Evolutionary conservation across 2,888 invertebrate species (phyloP).

Genomic region (Plebejus anna): DNA sequence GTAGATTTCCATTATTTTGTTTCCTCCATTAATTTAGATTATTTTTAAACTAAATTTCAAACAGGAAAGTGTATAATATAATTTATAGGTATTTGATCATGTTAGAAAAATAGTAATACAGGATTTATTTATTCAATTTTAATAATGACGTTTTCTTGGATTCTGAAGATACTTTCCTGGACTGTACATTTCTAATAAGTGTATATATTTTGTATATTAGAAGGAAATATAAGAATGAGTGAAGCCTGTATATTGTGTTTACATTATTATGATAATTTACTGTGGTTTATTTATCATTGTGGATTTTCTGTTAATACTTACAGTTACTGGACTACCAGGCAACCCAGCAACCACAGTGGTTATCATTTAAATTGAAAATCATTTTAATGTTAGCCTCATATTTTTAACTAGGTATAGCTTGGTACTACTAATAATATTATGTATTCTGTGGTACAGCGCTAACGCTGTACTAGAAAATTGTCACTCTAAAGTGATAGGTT

Average conservation of each 20-base stretch:
- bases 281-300: not conserved
- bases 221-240: not conserved
- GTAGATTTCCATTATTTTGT: not conserved
- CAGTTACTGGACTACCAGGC: too few relatives aligned
- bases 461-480: too few relatives aligned
- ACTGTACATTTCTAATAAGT: not conserved
- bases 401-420: too few relatives aligned
- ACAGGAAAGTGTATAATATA: conserved; percentile 8
- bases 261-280: not conserved
- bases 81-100: conserved; percentile 30
- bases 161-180: too few relatives aligned
- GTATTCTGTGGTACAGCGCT: too few relatives aligned
- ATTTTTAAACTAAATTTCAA: not conserved
- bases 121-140: not conserved
- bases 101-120: conserved; percentile 11
- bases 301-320: too few relatives aligned
- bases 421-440: too few relatives aligned
- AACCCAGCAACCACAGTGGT: too few relatives aligned
- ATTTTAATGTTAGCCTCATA: too few relatives aligned
- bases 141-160: not conserved
- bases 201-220: not conserved
- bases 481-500: too few relatives aligned
- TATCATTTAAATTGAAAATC: too few relatives aligned
- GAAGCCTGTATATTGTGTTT: not conserved
- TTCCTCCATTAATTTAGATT: not conserved